Evolutionary conservation across 2,113 vertebrate species (phyloP), one percentile per base, ranked within the genome.

Genomic region (Brevimyrus niger): DNA sequence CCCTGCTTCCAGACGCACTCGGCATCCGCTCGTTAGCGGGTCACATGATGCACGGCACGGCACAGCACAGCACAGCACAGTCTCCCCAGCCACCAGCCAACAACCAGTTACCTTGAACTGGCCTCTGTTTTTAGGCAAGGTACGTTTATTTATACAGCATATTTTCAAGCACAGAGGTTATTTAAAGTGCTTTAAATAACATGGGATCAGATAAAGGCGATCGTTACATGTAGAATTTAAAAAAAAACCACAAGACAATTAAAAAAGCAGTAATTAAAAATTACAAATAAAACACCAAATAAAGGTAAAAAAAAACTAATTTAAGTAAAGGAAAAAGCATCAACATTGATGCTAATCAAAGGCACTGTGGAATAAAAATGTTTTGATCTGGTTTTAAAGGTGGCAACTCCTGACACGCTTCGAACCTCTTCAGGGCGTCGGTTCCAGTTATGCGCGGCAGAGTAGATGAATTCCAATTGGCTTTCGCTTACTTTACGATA

Each of bases 41-140:
- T 94, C 95, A 94, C 94, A 93, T 93, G 93, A 92, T 94, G 93
- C 93, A 94, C 90, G 93, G 92, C 89, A 89, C 91, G 92, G 92
- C 91, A 93, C 91, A 19, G 48, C 48, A 50, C 11, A 3, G 11
- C 48, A 50, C 11, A 50, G 11, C 48, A 3, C 13, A 4, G 50
- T 47, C 13, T 23, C 42, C 35, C 80, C 42, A 17, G 13, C 15
- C 31, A 17, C 42, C 15, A 7, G 9, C 21, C 35, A 46, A 1
- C 44, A 21, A 21, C 80, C 44, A 23, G 19, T 76, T 35, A 76
- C 35, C 69, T 65, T 65, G 58, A 65, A 65, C 61, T 65, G 61
- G 61, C 61, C n/a, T 65, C 61, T 27, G 61, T 65, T 65, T 65
- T 65, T 58, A 23, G 55, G 55, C 55, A n/a, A 58, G 21, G 7